Percentiles rank a stretch among this genome's conserved stretches.
Evolutionary conservation across 2,888 invertebrate species (phyloP).

Genomic region (Anaspis maculata): DNA sequence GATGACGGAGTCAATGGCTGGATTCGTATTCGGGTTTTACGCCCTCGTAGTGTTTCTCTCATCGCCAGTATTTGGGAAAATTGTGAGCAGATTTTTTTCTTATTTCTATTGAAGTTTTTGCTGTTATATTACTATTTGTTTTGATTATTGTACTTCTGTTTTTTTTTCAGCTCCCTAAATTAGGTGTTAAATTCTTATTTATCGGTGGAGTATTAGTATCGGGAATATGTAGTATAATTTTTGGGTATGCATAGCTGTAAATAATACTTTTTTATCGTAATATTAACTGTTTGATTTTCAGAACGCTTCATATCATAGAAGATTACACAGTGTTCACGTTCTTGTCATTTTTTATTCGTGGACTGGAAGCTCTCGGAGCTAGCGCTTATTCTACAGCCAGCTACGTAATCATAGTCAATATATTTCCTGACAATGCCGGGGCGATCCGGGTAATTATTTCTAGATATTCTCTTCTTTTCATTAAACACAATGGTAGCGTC

Average conservation of each 20-base stretch:
- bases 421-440: constrained; percentile 66
- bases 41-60: constrained; percentile 65
- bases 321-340: constrained; percentile 53
- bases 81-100: constrained; percentile 52
- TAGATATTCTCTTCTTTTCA: no score
- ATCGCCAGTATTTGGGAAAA: constrained; percentile 65
- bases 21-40: constrained; percentile 69
- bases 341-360: constrained; percentile 63
- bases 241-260: constrained; percentile 51
- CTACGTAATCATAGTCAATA: constrained; percentile 66
- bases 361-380: constrained; percentile 65
- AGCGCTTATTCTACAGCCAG: constrained; percentile 69
- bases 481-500: no score
- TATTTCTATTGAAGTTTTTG: background rate
- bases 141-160: constrained; percentile 8
- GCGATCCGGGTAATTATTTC: constrained; percentile 54
- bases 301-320: constrained; percentile 55
- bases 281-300: constrained; percentile 34
- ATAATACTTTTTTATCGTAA: constrained; percentile 2
- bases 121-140: constrained; percentile 4
- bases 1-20: constrained; percentile 59
- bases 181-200: constrained; percentile 65
- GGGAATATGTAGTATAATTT: constrained; percentile 61
- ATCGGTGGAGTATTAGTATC: constrained; percentile 60
- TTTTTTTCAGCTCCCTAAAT: constrained; percentile 55